These are phyloP conservation scores for Diarsia brunnea DNA, from an alignment of 2,888 invertebrate species.

Conservation along the genomic window DNA sequence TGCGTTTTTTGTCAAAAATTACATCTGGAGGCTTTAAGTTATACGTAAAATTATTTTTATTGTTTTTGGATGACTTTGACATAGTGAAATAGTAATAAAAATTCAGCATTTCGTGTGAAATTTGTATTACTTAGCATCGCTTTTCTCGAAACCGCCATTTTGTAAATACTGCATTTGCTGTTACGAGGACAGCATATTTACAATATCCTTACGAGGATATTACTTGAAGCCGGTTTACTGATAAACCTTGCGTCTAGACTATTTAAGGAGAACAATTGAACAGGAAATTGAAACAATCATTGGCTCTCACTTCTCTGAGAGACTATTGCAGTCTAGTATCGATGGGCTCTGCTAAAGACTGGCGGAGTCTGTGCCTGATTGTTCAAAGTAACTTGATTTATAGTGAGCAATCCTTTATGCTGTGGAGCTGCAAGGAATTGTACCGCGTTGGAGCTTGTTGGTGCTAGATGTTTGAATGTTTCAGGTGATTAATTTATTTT, in stretches of 20 bases:
- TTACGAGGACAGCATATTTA: too few species aligned
- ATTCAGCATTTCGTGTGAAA: too few species aligned
- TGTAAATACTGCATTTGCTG: too few species aligned
- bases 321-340: conserved; percentile 35
- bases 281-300: conserved; percentile 53
- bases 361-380: conserved; percentile 48
- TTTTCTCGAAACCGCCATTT: too few species aligned
- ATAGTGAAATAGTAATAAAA: too few species aligned
- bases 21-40: too few species aligned
- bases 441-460: not conserved
- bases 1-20: too few species aligned
- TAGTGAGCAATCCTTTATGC: conserved; percentile 34
- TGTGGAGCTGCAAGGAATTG: not conserved
- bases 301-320: conserved; percentile 22
- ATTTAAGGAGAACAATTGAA: conserved; percentile 35
- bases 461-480: not conserved
- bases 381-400: conserved; percentile 58
- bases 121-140: too few species aligned
- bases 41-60: too few species aligned
- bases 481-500: not conserved
- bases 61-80: too few species aligned
- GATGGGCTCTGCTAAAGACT: conserved; percentile 36
- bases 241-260: conserved; percentile 39
- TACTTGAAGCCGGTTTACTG: not conserved
- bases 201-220: not conserved